Evolutionary conservation across 2,888 invertebrate species (phyloP).

Genomic region (Drosophila anceps): DNA sequence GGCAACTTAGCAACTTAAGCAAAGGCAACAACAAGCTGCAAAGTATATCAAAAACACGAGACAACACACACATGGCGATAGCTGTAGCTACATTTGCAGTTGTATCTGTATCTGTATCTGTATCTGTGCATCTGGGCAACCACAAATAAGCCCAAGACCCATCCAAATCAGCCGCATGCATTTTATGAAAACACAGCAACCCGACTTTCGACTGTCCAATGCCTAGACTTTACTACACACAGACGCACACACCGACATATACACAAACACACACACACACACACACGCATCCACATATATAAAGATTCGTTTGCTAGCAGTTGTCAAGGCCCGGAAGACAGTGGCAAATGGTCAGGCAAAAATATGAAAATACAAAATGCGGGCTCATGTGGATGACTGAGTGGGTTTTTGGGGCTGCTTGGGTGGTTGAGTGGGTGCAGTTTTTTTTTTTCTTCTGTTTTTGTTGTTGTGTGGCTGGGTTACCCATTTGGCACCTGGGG

Average conservation of each 20-base stretch:
- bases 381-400: constrained; percentile 50
- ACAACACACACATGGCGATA: constrained; percentile 3
- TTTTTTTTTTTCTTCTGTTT: not conserved
- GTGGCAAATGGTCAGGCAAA: constrained; percentile 58
- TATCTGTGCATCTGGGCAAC: constrained; percentile 37
- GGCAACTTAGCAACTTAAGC: constrained; percentile 5
- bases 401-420: not conserved
- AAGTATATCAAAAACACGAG: constrained; percentile 36
- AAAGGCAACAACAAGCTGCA: constrained; percentile 7
- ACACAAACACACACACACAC: not conserved
- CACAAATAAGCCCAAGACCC: constrained; percentile 59
- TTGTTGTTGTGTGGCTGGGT: not conserved
- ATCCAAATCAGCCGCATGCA: constrained; percentile 60
- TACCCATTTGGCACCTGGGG: constrained; percentile 73
- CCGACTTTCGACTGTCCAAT: constrained; percentile 6
- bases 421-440: constrained; percentile 6
- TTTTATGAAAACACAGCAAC: constrained; percentile 48
- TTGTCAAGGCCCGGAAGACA: constrained; percentile 57
- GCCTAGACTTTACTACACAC: not conserved
- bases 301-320: constrained; percentile 7
- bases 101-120: constrained; percentile 15
- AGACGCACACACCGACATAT: not conserved
- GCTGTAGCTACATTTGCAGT: not conserved
- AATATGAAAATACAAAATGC: constrained; percentile 68
- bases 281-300: no score